Conservation (phyloP, 2,113 vertebrate genomes). For the Gymnogyps californianus region DNA sequence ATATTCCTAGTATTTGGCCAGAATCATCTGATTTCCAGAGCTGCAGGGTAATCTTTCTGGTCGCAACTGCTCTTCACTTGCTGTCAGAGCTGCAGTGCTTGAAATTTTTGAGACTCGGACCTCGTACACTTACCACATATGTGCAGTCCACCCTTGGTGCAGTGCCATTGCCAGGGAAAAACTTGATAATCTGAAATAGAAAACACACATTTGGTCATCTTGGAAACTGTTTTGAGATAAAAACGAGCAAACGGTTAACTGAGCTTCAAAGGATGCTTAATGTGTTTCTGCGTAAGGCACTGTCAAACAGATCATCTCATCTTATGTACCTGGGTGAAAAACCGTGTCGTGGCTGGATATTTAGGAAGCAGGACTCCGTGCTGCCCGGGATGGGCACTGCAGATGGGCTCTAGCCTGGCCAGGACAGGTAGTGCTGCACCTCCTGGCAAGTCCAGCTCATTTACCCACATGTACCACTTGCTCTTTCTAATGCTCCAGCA, state of each 20-base stretch:
- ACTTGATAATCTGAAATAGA: conserved; percentile 81
- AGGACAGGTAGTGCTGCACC: neutral
- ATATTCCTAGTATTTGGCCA: neutral
- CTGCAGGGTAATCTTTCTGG: neutral
- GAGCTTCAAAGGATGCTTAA: neutral
- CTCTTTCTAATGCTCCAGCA: neutral
- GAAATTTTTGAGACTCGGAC: neutral
- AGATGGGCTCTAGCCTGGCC: neutral
- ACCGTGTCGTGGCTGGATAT: neutral
- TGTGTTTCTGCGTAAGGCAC: neutral
- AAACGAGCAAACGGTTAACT: neutral
- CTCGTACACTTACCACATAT: conserved; percentile 71
- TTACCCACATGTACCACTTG: neutral
- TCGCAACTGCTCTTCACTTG: neutral
- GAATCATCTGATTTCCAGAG: neutral
- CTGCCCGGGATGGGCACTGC: no score
- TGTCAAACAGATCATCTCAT: neutral
- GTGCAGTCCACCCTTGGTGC: conserved; percentile 80
- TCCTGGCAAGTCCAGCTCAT: neutral
- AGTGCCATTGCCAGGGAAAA: conserved; percentile 73
- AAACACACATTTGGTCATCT: neutral
- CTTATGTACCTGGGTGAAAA: neutral
- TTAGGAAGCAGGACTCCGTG: accelerated
- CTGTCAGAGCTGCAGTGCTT: neutral
- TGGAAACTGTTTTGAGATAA: neutral